Conservation (phyloP, 2,113 vertebrate genomes). For the Formicarius rufipectus region DNA sequence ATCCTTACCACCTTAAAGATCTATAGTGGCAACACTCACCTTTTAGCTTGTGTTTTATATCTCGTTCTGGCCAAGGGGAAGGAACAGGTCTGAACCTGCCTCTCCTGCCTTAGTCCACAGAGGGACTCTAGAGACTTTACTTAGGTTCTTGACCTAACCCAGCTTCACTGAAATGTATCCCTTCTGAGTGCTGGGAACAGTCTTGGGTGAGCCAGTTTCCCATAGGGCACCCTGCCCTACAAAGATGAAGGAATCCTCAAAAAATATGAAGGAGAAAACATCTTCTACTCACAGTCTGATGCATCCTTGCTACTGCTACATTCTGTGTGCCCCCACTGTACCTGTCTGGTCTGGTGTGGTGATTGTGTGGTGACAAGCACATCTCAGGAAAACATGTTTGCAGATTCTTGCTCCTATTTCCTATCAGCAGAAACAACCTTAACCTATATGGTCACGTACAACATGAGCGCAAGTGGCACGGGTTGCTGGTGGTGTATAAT, state of each 20-base stretch:
- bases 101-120: background rate
- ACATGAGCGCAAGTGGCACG: background rate
- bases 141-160: background rate
- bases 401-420: background rate
- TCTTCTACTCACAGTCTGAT: background rate
- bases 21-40: background rate
- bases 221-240: background rate
- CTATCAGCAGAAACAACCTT: background rate
- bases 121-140: background rate
- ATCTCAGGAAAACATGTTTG: background rate
- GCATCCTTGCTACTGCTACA: background rate
- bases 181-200: background rate
- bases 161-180: background rate
- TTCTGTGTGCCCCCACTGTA: background rate
- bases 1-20: background rate
- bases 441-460: background rate
- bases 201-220: background rate
- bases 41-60: background rate
- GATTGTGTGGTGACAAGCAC: background rate
- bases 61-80: background rate
- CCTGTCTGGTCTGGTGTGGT: background rate
- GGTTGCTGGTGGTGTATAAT: background rate
- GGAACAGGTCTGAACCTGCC: background rate
- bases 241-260: background rate
- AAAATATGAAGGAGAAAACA: background rate